Evolutionary conservation across 2,113 vertebrate species (phyloP).

Genomic region (Sitta europaea): DNA sequence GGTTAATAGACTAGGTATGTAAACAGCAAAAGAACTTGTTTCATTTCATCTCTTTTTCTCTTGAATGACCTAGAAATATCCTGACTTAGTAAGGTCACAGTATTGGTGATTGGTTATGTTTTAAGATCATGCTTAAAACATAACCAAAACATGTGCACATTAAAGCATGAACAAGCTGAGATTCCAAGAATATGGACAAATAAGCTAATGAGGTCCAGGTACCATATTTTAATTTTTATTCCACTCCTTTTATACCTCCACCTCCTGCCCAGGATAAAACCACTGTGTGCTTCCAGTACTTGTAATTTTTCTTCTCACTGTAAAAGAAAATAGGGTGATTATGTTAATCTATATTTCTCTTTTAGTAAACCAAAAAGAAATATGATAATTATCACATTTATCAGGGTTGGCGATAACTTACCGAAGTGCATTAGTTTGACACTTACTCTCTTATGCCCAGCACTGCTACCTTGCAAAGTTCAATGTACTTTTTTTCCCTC

Average conservation of each 20-base stretch:
- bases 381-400: not conserved
- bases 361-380: not conserved
- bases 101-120: not conserved
- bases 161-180: not conserved
- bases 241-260: not conserved
- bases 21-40: not conserved
- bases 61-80: not conserved
- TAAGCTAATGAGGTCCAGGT: not conserved
- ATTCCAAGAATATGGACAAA: not conserved
- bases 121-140: not conserved
- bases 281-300: not conserved
- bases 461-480: not conserved
- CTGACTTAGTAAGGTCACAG: not conserved
- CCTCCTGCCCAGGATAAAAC: not conserved
- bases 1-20: not conserved
- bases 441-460: not conserved
- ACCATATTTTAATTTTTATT: not conserved
- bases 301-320: not conserved
- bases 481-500: not conserved
- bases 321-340: not conserved
- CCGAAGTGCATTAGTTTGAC: not conserved
- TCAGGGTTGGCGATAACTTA: not conserved
- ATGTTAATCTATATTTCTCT: not conserved
- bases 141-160: rapidly evolving
- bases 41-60: not conserved